Evolutionary conservation across 2,888 invertebrate genomes (phyloP), one percentile per base, ranked within the genome.

Genomic region (Epinotia nisella): DNA sequence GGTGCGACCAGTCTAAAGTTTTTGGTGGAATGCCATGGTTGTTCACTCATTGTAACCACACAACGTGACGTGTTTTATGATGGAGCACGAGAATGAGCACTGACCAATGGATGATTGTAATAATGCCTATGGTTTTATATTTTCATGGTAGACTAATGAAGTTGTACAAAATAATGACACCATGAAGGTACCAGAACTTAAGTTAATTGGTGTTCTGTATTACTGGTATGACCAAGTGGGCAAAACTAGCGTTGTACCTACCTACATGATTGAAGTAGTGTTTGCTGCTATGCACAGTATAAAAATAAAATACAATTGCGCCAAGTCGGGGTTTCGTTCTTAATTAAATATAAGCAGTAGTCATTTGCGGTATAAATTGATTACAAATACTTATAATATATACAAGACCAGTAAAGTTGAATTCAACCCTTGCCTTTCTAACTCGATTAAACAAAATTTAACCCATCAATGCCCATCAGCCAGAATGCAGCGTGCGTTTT

Each of bases 401-500:
- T 29, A 62, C 10, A 24, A 29, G 61, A 1, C 21, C 49, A 49
- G 62, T 21, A 41, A 61, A 56, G 56, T 62, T 58, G 41, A 65
- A 75, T 72, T 71, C 64, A 76, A 70, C 76, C 70, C 74, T 70
- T 75, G 69, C 76, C 76, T 76, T 53, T 53, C 49, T 60, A 61
- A 73, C 59, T 56, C 19, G 60, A 60, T 69, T 69, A 58, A 69
- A 60, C 58, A 49, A 59, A 29, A 68, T 68, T 68, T 68, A 61
- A 62, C 72, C 62, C 72, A 68, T 72, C 67, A 68, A 68, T 68
- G 67, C 71, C 39, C 62, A 51, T 72, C 67, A 73, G 59, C 15
- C 41, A 49, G 45, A 65, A 72, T 78, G 85, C 79, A 77, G 86
- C 82, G 83, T 90, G 87, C 85, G 82, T 83, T 91, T 92, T 90